Evolutionary conservation across 2,888 invertebrate genomes (phyloP).

Genomic region (Erynnis tages): DNA sequence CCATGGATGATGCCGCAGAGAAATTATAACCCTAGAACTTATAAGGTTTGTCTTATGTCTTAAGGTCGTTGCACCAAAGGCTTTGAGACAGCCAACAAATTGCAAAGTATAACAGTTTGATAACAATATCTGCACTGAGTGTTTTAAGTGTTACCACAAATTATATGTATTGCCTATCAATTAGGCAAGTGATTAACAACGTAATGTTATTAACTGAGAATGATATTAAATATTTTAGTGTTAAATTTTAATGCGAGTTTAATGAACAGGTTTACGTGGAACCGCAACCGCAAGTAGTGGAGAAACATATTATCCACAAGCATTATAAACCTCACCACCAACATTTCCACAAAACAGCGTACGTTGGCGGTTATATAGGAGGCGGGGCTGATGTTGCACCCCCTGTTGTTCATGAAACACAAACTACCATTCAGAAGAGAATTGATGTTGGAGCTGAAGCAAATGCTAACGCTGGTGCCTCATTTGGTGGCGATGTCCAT

Average conservation of each 20-base stretch:
- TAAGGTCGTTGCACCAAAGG: conserved; percentile 43
- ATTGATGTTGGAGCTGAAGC: conserved; percentile 54
- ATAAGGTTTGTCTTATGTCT: conserved; percentile 52
- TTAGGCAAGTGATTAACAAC: conserved; percentile 10
- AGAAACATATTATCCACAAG: conserved; percentile 53
- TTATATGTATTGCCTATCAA: neutral
- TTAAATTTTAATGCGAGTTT: conserved; percentile 21
- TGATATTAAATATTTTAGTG: neutral
- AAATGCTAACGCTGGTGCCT: conserved; percentile 39
- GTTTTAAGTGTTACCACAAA: conserved; percentile 7
- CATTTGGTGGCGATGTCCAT: conserved; percentile 35
- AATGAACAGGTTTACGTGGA: conserved; percentile 54
- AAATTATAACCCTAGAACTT: conserved; percentile 35
- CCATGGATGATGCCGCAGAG: conserved; percentile 38
- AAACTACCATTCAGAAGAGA: conserved; percentile 55
- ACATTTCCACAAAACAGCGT: conserved; percentile 56
- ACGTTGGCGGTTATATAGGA: conserved; percentile 58
- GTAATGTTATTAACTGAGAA: conserved; percentile 9
- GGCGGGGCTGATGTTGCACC: conserved; percentile 42
- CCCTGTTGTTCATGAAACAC: conserved; percentile 37
- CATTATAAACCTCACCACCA: conserved; percentile 58
- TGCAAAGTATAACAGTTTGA: conserved; percentile 16
- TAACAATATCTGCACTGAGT: conserved; percentile 9
- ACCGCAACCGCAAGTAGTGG: conserved; percentile 48
- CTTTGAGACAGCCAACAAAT: conserved; percentile 43